Percentiles rank a stretch among this genome's conserved stretches.
phyloP scores from a whole-genome alignment of 2,113 vertebrate species.

The Sinocyclocheilus maitianheensis region DNA sequence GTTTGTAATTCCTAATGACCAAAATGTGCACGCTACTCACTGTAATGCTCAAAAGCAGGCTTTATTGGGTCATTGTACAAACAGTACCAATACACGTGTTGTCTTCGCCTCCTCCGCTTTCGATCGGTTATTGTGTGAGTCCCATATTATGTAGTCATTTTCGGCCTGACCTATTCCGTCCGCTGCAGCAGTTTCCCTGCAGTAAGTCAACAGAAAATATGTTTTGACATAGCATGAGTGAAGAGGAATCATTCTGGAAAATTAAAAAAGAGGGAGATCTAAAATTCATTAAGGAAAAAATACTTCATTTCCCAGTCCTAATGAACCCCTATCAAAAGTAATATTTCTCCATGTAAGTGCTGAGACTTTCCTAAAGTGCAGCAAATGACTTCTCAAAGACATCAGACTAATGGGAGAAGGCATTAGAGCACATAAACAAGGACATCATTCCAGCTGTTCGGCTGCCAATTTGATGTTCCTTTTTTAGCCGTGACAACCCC shows the following conservation, averaged over 20 bases:
- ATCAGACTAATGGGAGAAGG: slow-evolving; percentile 75
- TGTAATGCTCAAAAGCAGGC: slow-evolving; percentile 47
- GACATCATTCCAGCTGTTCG: slow-evolving; percentile 81
- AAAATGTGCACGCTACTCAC: slow-evolving; percentile 52
- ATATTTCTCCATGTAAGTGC: slow-evolving; percentile 80
- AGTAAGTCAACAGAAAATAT: slow-evolving; percentile 14
- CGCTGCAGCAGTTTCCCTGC: slow-evolving; percentile 7
- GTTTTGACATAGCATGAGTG: slow-evolving; percentile 23
- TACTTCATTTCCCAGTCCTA: slow-evolving; percentile 72
- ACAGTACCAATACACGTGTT: slow-evolving; percentile 9
- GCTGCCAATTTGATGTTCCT: slow-evolving; percentile 79
- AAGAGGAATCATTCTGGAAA: not conserved
- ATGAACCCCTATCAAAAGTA: slow-evolving; percentile 79
- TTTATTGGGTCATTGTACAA: slow-evolving; percentile 34
- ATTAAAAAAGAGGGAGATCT: slow-evolving; percentile 18
- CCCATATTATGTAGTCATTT: not conserved
- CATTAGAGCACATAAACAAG: slow-evolving; percentile 87
- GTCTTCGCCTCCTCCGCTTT: not conserved
- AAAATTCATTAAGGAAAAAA: slow-evolving; percentile 73
- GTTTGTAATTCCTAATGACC: slow-evolving; percentile 66
- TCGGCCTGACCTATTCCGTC: not conserved
- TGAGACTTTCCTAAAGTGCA: slow-evolving; percentile 80
- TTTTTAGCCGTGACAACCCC: slow-evolving; percentile 74
- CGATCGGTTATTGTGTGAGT: not conserved
- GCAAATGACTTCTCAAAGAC: slow-evolving; percentile 77